Evolutionary conservation across 53 echinoderm and acorn worm species (phyloP), one percentile per base, ranked within the genome.

Genomic region (Mesocentrotus franciscanus): DNA sequence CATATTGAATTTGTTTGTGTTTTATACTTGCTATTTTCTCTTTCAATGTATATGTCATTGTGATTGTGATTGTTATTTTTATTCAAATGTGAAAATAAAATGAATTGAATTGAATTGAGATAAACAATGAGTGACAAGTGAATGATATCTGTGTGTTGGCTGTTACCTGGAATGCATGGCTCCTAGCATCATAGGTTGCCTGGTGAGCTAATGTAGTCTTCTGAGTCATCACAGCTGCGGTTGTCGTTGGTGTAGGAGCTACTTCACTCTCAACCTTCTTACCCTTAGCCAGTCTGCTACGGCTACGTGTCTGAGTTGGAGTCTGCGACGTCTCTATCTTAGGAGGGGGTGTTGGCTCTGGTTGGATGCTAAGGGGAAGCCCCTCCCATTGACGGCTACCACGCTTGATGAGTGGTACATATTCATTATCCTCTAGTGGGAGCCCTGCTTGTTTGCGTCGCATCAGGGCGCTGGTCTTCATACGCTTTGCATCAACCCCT

Each of bases 361-460:
- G 96, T 90, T 98, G 68, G 62, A 96, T 92, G 89, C 98, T 94
- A 22, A 89, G 79, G 24, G 98, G 97, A 9, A 98, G 55, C 36
- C 98, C 98, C 64, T 90, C 92, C 98, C 98, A 98, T 66, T 96
- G 97, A 16, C 95, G 94, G 49, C 95, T 96, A 10, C 98, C 98
- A n/a, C 98, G 95, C 92, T 98, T 95, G 57, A 98, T 98, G 85
- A 98, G 95, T 0, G 98, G 98, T 20, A 96, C 95, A 57, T 98
- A 97, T 58, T 98, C 98, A 29, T 97, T 96, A 89, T 97, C 97
- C 90, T 98, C 97, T 55, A 98, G 94, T 24, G 98, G 96, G 12
- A 97, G 97, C 22, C 97, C 98, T 64, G 98, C 97, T 95, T 97
- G 96, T 93, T 98, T 97, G 62, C 98, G 96, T 20, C 97, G 95